Evolutionary conservation across 2,888 invertebrate species (phyloP), one percentile per base, ranked within the genome.

Genomic region (Dynastes maya): DNA sequence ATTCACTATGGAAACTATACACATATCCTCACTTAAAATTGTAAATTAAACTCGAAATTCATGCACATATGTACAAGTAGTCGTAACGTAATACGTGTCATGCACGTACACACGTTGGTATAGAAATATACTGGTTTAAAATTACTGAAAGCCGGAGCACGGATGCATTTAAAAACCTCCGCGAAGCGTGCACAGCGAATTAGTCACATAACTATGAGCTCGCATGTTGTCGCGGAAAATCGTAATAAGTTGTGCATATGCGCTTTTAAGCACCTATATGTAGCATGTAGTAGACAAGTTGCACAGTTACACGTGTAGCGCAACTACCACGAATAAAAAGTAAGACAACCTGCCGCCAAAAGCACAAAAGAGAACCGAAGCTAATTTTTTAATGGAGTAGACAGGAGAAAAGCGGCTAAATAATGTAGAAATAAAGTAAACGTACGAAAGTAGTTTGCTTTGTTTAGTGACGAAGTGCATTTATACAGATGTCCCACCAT

Each of bases 301-400:
- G 55, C 55, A 55, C n/a, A 55, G 13, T 2, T 55, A 55, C 55
- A 55, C 22, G 22, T n/a, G 55, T 55, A n/a, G n/a, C n/a, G 2
- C 55, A 6, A 16, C 53, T 4, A 4, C 55, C 16, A 55, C n/a
- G 22, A 55, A 55, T 6, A 22, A 22, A 55, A 55, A 55, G 13
- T 55, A n/a, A 22, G 55, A 55, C 6, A 55, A 55, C 55, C 3
- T 22, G n/a, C 55, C 22, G 16, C 16, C 22, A 4, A n/a, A 22
- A 6, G 16, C 16, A n/a, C 8, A 45, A 45, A 11, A 45, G n/a
- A 55, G 55, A 22, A 55, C 55, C 16, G 55, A 2, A 22, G 16
- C n/a, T 55, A 55, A 55, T 55, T 22, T 2, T 55, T 55, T 55
- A 55, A 55, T 55, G 55, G 55, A 55, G 22, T n/a, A 22, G 55